Evolutionary conservation across 2,797 vertebrate species (phyloP).

Genomic region (Danio kyathit): DNA sequence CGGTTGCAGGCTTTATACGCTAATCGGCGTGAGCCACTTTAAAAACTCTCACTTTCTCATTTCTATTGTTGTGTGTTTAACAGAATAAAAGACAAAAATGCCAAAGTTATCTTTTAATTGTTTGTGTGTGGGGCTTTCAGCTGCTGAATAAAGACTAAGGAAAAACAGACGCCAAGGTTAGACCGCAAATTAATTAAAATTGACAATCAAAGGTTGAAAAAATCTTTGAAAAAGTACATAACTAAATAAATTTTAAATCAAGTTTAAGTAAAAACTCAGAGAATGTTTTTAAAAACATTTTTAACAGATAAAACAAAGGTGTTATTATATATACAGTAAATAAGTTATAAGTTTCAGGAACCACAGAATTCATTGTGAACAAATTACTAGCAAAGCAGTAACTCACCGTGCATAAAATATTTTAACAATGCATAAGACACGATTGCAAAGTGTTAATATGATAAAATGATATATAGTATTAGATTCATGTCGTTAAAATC

Average conservation of each 20-base stretch:
- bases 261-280: constrained; percentile 12
- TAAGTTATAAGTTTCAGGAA: not conserved
- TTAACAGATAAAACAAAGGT: not conserved
- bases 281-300: not conserved
- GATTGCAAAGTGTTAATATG: not conserved
- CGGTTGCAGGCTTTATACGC: constrained; percentile 19
- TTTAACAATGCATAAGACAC: not conserved
- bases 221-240: constrained; percentile 58
- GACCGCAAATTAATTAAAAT: constrained; percentile 71
- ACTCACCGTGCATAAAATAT: not conserved
- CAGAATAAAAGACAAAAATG: constrained; percentile 64
- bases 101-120: constrained; percentile 76
- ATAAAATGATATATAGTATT: not conserved
- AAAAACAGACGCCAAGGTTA: constrained; percentile 71
- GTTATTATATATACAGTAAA: not conserved
- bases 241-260: constrained; percentile 32
- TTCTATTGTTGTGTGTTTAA: not conserved
- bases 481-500: not conserved
- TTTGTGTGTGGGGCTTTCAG: constrained; percentile 59
- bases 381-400: not conserved
- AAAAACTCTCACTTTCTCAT: constrained; percentile 52
- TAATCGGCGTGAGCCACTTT: constrained; percentile 15
- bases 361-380: not conserved
- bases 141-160: constrained; percentile 62
- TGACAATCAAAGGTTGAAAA: constrained; percentile 60